Base-by-base conservation (phyloP, 2,797 vertebrate genomes). In the Strix occidentalis region DNA sequence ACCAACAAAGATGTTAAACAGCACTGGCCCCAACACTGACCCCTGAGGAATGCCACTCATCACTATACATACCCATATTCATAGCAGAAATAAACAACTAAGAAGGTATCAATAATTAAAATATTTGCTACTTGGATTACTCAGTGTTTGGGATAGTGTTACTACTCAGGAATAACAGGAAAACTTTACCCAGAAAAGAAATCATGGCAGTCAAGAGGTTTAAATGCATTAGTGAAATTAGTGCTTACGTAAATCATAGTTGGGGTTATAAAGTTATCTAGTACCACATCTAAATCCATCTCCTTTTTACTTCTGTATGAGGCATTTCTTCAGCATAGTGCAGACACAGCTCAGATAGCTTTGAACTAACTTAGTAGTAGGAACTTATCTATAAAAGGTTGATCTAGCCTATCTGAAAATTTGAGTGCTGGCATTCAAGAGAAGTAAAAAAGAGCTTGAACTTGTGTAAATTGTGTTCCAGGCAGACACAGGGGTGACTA, bases 391-490 rank as follows among this genome's bases (percentile, higher is more conserved):
- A 31, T 31, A 16, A 81, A 77, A 68, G 6, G 10, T 53, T 46
- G 26, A 41, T 35, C 17, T 13, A 71, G 31, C 10, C 64, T 48
- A 24, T 50, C 26, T 48, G 39, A 31, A 83, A 86, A 79, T 28
- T 1, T 7, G 10, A 51, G 13, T 21, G 8, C 25, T 61, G n/a
- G 41, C 26, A 58, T 35, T 26, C 50, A 10, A 50, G 13, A 58
- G 0, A 11, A 8, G 20, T 16, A 24, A 37, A 25, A 56, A 33
- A 37, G 2, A 71, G 17, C 19, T 63, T 76, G 33, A 25, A 46
- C 14, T 57, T 2, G 6, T 2, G 1, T 18, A 53, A 83, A 2
- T 4, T 26, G 7, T 43, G 16, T 3, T 66, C 28, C 10, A 71
- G 31, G 9, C 8, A 80, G 16, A 29, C 33, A 74, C 7, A 41